Evolutionary conservation across 2,797 vertebrate genomes (phyloP), one percentile per base, ranked within the genome.

Genomic region (Pseudochaenichthys georgianus): DNA sequence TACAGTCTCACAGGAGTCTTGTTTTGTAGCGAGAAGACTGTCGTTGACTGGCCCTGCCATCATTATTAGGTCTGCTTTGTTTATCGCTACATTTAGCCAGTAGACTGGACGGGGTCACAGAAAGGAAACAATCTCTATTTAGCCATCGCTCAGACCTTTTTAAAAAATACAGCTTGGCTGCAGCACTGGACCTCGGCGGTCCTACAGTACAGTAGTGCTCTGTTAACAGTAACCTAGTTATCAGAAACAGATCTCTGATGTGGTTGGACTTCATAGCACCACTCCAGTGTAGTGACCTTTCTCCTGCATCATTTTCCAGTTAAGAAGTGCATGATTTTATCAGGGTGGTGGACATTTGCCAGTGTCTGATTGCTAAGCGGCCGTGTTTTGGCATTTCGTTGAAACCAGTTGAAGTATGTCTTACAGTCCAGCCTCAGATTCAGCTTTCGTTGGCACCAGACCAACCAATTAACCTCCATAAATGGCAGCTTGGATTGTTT

Each of bases 391-490:
- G 34, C 70, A 63, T 77, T 57, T 73, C 68, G 53, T 68, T 9
- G 48, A 75, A 72, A 81, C 68, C 64, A 66, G 53, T 70, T 77
- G 34, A 73, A 85, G 69, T 64, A 65, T 67, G 53, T 78, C 55
- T 68, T 42, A 34, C 13, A 63, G 61, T 70, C 59, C 55, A 75
- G 55, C 64, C 62, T 66, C 73, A 53, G 55, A 82, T 70, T 83
- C 72, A 64, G 64, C 70, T 53, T 84, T 78, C 41, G 52, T 79
- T 81, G 91, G 89, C 91, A 88, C 77, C 53, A 31, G 71, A 86
- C 88, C 92, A 93, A 88, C 89, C 87, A 93, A 94, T 94, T 94
- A 94, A 91, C 93, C 90, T 82, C 79, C 54, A 41, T 89, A 92
- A 94, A 93, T 87, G 83, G 83, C 84, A 82, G 63, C 85, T 78